A percentile compares a stretch with the other conserved stretches of the same genome.
These are phyloP conservation scores for Alfaro cultratus DNA, from an alignment of 2,797 vertebrate genomes.

Conservation along the genomic window DNA sequence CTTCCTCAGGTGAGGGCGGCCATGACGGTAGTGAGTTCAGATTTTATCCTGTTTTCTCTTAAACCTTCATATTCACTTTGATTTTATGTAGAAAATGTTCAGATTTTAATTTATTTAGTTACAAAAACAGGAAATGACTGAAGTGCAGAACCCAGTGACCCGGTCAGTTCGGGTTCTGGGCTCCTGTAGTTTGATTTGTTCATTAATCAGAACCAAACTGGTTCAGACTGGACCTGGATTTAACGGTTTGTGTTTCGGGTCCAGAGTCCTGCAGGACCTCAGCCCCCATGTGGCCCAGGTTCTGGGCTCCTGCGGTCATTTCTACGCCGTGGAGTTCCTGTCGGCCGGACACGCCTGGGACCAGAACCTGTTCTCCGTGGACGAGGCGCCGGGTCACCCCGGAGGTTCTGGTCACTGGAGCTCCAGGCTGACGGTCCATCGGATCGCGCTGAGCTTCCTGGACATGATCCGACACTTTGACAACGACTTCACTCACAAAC, in stretches of 20 bases:
- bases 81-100: background rate
- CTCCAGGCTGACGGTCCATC: conserved; percentile 77
- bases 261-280: conserved; percentile 89
- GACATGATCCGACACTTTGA: conserved; percentile 95
- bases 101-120: background rate
- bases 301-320: conserved; percentile 94
- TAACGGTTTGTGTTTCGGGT: no score
- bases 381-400: conserved; percentile 56
- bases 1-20: no score
- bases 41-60: no score
- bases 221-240: no score
- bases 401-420: conserved; percentile 53
- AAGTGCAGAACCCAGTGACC: background rate
- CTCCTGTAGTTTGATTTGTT: background rate
- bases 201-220: no score
- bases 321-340: conserved; percentile 94
- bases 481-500: conserved; percentile 89
- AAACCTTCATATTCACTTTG: background rate
- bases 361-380: conserved; percentile 91
- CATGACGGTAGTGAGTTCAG: no score
- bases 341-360: conserved; percentile 90
- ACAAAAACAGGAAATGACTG: background rate
- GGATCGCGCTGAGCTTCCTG: conserved; percentile 93
- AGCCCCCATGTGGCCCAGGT: conserved; percentile 89
- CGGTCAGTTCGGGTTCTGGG: background rate